A percentile compares a stretch with the other conserved stretches of the same genome.
phyloP scores from a whole-genome alignment of 2,888 invertebrate species.

The Caenorhabditis drosophilae region DNA sequence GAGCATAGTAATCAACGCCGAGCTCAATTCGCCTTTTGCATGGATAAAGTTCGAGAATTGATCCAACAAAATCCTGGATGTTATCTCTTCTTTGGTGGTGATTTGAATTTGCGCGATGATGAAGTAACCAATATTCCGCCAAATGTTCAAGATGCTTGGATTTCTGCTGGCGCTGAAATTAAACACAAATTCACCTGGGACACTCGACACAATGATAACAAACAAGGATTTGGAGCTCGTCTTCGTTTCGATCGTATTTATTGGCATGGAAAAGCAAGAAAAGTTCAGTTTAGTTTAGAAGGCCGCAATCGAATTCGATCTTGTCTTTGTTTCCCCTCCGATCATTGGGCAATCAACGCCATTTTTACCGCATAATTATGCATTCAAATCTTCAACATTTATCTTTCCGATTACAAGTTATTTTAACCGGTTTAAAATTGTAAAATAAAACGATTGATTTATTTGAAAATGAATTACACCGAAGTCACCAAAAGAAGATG shows the following conservation, averaged over 20 bases:
- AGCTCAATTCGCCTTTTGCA: slow-evolving; percentile 47
- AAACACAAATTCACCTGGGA: slow-evolving; percentile 75
- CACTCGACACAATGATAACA: slow-evolving; percentile 74
- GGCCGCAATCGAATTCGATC: slow-evolving; percentile 58
- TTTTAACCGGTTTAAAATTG: slow-evolving; percentile 1
- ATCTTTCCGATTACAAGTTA: background rate
- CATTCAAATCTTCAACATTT: background rate
- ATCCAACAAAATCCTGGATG: slow-evolving; percentile 53
- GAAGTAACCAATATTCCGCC: slow-evolving; percentile 71
- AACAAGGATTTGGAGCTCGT: slow-evolving; percentile 44
- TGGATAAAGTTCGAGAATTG: slow-evolving; percentile 44
- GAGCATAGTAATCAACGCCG: slow-evolving; percentile 67
- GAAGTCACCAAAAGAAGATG: too few relatives aligned
- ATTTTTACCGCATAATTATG: slow-evolving; percentile 10
- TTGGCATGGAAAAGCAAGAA: slow-evolving; percentile 46
- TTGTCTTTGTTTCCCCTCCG: slow-evolving; percentile 59
- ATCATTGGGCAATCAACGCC: slow-evolving; percentile 62
- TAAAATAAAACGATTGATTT: background rate
- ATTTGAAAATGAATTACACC: slow-evolving; percentile 4
- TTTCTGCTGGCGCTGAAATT: slow-evolving; percentile 72
- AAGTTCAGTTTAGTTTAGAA: slow-evolving; percentile 55
- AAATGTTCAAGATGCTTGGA: slow-evolving; percentile 72
- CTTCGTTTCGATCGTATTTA: slow-evolving; percentile 48
- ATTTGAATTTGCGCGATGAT: slow-evolving; percentile 75
- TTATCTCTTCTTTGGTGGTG: slow-evolving; percentile 74